Conservation (phyloP, 2,888 invertebrate species). For the Ashinkailepas kermadecensis region DNA sequence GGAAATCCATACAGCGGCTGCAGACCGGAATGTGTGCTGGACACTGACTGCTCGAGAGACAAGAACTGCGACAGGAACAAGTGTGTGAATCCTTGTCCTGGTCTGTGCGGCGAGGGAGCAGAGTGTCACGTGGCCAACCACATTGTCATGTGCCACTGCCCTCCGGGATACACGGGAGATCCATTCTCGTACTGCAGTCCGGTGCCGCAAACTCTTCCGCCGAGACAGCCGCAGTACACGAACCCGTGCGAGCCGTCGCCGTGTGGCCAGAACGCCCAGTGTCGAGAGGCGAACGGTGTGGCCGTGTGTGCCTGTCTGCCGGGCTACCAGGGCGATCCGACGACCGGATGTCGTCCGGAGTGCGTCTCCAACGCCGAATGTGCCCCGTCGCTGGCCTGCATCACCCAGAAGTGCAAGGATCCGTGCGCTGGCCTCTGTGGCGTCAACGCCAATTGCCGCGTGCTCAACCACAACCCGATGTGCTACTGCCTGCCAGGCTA, state of each 20-base stretch:
- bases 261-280: slow-evolving; percentile 75
- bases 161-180: slow-evolving; percentile 37
- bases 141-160: slow-evolving; percentile 37
- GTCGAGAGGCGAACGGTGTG: slow-evolving; percentile 60
- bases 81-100: slow-evolving; percentile 52
- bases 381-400: slow-evolving; percentile 60
- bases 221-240: slow-evolving; percentile 62
- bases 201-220: slow-evolving; percentile 30
- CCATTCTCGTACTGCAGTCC: slow-evolving; percentile 47
- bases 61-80: slow-evolving; percentile 36
- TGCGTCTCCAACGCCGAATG: slow-evolving; percentile 71
- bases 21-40: slow-evolving; percentile 33
- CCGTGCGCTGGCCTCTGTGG: slow-evolving; percentile 55
- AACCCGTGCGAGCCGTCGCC: slow-evolving; percentile 67
- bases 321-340: slow-evolving; percentile 50
- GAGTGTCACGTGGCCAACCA: slow-evolving; percentile 41
- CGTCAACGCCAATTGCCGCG: slow-evolving; percentile 37
- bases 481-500: slow-evolving; percentile 65
- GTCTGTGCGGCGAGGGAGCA: slow-evolving; percentile 66
- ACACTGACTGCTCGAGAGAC: slow-evolving; percentile 36
- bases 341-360: slow-evolving; percentile 55
- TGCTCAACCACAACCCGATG: slow-evolving; percentile 40
- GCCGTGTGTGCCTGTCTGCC: slow-evolving; percentile 54
- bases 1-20: slow-evolving; percentile 56
- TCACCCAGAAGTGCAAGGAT: slow-evolving; percentile 28